Base-by-base conservation (phyloP, 2,797 vertebrate species). In the Gadopsis bispinosus region DNA sequence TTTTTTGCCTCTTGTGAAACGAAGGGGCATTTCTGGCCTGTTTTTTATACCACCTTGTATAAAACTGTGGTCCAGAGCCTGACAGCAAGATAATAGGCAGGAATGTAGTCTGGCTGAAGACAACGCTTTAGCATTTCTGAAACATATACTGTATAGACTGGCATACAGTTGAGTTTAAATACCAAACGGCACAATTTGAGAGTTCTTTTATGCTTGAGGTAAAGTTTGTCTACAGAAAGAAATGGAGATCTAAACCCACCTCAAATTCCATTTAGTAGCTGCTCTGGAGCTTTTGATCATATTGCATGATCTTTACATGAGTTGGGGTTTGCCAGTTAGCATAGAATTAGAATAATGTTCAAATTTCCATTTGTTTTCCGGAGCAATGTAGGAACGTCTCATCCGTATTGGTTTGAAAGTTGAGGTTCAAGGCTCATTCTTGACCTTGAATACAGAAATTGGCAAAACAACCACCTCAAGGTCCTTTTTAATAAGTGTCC, bases 1-100 rank as follows among this genome's bases (percentile, higher is more conserved):
- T 93, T 79, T 90, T 90, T 86, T 83, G 79, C 67, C 66, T 88
- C 67, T 91, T 91, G 88, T 88, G 90, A 90, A 92, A 91, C 11
- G 13, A 88, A 80, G 48, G 80, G 79, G 85, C 87, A 90, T 89
- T 89, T 90, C 77, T 92, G 72, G 73, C 53, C 79, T 69, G 74
- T 87, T 75, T 79, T 80, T 80, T 59, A 87, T 86, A 86, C 89
- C 89, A 89, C 87, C 90, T 90, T 92, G 89, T 90, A 80, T 90
- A 88, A 90, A 91, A 83, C 82, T 92, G 90, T 87, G 89, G 89
- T 90, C 76, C 79, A 41, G 63, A 26, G 75, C 68, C 80, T 90
- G 88, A 87, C 83, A 88, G 85, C 85, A 82, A 54, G 76, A 87
- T 90, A 90, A 92, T 88, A 54, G 77, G 71, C 69, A 81, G 83